Conservation (phyloP, 2,888 invertebrate species). For the Plebejus melissa region DNA sequence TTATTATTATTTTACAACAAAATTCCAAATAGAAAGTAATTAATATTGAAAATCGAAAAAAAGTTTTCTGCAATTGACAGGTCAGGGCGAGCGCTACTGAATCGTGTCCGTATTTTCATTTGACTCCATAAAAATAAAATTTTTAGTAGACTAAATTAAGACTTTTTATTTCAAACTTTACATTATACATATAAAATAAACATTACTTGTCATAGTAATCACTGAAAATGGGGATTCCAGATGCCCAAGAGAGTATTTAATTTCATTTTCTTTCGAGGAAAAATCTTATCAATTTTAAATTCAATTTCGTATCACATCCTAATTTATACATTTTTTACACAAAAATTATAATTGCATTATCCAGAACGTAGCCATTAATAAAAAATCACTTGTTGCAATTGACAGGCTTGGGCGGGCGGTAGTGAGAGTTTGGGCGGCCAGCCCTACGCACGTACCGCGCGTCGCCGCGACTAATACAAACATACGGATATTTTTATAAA, state of each 20-base stretch:
- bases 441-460: conserved; percentile 28
- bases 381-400: conserved; percentile 32
- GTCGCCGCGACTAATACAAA: conserved; percentile 22
- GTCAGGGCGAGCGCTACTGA: not conserved
- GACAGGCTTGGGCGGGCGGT: conserved; percentile 34
- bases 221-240: too few species aligned
- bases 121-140: not conserved
- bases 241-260: too few species aligned
- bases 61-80: not conserved
- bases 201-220: too few species aligned
- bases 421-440: conserved; percentile 40
- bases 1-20: not conserved
- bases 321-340: not conserved
- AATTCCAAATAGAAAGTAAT: not conserved
- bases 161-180: too few species aligned
- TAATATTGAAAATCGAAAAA: not conserved
- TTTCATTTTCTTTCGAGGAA: too few species aligned
- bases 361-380: conserved; percentile 13
- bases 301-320: not conserved
- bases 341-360: not conserved
- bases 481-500: conserved; percentile 42
- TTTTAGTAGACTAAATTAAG: not conserved
- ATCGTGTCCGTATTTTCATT: not conserved
- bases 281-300: too few species aligned
- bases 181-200: too few species aligned